Conservation (phyloP, 2,888 invertebrate genomes). For the Agrotis ipsilon region DNA sequence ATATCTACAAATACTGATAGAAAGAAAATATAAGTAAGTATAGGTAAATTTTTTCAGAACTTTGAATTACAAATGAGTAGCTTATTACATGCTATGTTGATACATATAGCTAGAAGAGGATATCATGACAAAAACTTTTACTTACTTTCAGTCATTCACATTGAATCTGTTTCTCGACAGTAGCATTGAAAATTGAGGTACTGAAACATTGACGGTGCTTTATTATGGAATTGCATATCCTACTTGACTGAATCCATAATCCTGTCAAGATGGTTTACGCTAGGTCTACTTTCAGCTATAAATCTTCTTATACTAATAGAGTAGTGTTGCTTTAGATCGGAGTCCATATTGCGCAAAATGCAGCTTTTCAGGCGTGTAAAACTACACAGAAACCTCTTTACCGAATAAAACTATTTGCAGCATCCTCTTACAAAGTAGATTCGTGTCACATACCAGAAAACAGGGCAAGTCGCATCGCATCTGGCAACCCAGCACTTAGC, state of each 20-base stretch:
- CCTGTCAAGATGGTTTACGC: no score
- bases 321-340: neutral
- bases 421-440: constrained; percentile 12
- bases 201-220: no score
- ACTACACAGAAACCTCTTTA: neutral
- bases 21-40: neutral
- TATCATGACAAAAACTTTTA: no score
- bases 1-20: neutral
- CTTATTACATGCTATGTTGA: no score
- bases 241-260: no score
- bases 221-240: no score
- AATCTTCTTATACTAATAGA: neutral
- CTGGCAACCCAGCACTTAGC: constrained; percentile 56
- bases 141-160: no score
- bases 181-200: no score
- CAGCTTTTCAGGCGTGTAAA: neutral
- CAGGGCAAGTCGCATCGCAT: constrained; percentile 12
- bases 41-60: no score
- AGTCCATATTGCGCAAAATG: neutral
- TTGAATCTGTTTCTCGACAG: no score
- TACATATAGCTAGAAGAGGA: no score
- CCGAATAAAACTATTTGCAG: neutral
- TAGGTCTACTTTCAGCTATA: neutral
- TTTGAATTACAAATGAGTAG: no score
- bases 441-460: constrained; percentile 19